These are phyloP conservation scores for Typhlichthys eigenmanni DNA, from an alignment of 2,797 vertebrate species.

Conservation along the genomic window DNA sequence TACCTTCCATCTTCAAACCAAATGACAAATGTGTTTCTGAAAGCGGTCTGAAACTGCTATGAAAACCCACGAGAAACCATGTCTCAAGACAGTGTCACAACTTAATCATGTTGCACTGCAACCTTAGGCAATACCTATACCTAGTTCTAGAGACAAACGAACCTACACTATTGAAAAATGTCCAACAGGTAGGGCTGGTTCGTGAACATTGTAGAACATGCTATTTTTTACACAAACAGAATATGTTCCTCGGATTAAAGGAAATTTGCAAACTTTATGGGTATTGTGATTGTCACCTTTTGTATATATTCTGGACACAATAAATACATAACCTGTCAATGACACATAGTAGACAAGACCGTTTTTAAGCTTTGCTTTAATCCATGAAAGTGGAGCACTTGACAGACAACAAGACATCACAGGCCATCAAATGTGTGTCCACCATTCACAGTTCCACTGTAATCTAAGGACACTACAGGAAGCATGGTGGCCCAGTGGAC, in stretches of 20 bases:
- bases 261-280: background rate
- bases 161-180: too few species aligned
- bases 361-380: conserved; percentile 38
- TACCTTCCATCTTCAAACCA: too few species aligned
- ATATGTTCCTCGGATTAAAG: background rate
- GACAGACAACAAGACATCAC: conserved; percentile 39
- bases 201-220: too few species aligned
- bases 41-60: background rate
- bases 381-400: conserved; percentile 37
- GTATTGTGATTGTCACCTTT: background rate
- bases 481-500: too few species aligned
- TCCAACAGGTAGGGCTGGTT: too few species aligned
- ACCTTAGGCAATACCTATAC: conserved; percentile 17
- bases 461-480: background rate
- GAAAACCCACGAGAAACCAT: background rate
- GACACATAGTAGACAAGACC: conserved; percentile 17
- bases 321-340: background rate
- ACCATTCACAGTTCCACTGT: conserved; percentile 40
- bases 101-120: conserved; percentile 7
- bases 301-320: background rate
- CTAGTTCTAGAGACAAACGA: too few species aligned
- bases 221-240: background rate
- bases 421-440: conserved; percentile 25
- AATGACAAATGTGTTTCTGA: too few species aligned
- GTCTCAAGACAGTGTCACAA: conserved; percentile 49